phyloP scores from a whole-genome alignment of 2,888 invertebrate species.

The Brachycybe producta region DNA sequence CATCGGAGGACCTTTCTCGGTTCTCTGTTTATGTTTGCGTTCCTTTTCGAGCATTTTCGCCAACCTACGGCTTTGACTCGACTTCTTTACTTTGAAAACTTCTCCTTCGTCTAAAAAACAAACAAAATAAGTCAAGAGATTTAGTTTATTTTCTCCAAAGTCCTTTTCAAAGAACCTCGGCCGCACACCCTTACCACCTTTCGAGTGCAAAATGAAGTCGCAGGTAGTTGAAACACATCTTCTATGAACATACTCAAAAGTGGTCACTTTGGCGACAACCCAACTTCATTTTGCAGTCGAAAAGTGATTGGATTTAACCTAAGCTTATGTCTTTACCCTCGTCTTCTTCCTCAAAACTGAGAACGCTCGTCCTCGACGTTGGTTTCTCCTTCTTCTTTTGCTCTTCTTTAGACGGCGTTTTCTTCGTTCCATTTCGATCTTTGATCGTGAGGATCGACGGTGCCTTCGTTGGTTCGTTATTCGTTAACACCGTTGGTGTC shows the following conservation, averaged over 20 bases:
- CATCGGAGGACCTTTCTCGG: no score
- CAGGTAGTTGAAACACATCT: no score
- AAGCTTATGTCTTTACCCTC: slow-evolving; percentile 10
- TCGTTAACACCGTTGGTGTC: slow-evolving; percentile 1
- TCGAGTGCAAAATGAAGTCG: no score
- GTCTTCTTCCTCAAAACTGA: slow-evolving; percentile 36
- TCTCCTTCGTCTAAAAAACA: slow-evolving; percentile 67
- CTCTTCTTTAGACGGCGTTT: not conserved
- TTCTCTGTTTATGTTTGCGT: slow-evolving; percentile 36
- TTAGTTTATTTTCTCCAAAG: slow-evolving; percentile 16
- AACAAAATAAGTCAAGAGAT: slow-evolving; percentile 20
- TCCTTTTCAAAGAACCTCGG: slow-evolving; percentile 13
- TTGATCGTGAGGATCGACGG: not conserved
- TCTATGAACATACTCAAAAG: no score
- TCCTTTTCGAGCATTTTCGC: slow-evolving; percentile 30
- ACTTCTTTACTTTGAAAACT: slow-evolving; percentile 89
- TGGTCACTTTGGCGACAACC: no score
- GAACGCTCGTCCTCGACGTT: slow-evolving; percentile 3
- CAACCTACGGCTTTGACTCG: slow-evolving; percentile 67
- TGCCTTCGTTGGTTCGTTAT: not conserved
- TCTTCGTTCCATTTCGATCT: not conserved
- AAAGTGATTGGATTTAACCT: no score
- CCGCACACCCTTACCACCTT: slow-evolving; percentile 14
- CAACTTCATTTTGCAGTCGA: no score
- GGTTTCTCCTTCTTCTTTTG: not conserved